phyloP scores from a whole-genome alignment of 2,888 invertebrate species.

The Labia minor region DNA sequence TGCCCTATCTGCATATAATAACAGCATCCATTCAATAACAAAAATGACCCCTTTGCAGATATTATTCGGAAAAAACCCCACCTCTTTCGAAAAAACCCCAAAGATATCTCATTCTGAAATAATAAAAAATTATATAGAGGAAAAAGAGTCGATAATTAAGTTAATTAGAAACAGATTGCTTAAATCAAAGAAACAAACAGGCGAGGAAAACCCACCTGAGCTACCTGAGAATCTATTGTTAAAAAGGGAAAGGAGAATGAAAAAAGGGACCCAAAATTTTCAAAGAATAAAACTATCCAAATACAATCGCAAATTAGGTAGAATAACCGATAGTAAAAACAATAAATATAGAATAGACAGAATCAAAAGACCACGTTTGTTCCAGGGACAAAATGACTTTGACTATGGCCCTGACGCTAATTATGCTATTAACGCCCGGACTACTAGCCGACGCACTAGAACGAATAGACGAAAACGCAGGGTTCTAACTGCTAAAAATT shows the following conservation, averaged over 20 bases:
- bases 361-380: background rate
- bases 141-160: background rate
- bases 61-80: background rate
- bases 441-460: too few species aligned
- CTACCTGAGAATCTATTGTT: background rate
- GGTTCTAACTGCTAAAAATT: too few species aligned
- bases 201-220: background rate
- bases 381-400: too few species aligned
- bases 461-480: too few species aligned
- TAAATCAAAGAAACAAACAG: background rate
- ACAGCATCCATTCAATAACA: background rate
- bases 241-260: background rate
- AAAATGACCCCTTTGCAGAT: too few species aligned
- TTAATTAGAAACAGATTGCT: background rate
- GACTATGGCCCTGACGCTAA: too few species aligned
- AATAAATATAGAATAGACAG: background rate
- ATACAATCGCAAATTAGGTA: background rate
- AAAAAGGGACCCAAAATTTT: background rate
- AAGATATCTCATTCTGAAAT: background rate
- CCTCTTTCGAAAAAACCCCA: too few species aligned
- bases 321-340: background rate
- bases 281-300: background rate
- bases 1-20: background rate
- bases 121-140: background rate
- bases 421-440: too few species aligned